A percentile compares a stretch with the other conserved stretches of the same genome.
Evolutionary conservation across 1,140 invertebrate genomes (phyloP).

Genomic region (Nephila pilipes): DNA sequence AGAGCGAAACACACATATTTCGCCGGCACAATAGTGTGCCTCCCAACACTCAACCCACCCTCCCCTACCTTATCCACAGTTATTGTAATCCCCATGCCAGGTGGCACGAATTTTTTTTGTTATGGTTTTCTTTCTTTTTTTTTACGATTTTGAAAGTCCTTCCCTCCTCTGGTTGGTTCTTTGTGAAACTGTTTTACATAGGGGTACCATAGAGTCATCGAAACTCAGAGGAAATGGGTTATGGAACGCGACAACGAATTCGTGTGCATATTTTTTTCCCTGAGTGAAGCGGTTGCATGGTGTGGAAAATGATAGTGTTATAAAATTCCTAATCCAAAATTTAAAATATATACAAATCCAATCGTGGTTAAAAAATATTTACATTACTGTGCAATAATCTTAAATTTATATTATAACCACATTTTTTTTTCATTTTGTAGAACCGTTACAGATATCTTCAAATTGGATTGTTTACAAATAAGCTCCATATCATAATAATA

Average conservation of each 20-base stretch:
- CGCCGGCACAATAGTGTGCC: neutral
- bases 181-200: conserved; percentile 27
- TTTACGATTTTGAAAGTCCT: conserved; percentile 1
- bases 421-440: too few relatives aligned
- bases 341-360: too few relatives aligned
- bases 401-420: too few relatives aligned
- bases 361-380: too few relatives aligned
- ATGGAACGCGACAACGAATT: neutral
- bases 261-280: neutral
- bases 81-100: conserved; percentile 60
- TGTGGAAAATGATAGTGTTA: too few relatives aligned
- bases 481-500: too few relatives aligned
- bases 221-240: conserved; percentile 14
- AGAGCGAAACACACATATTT: conserved; percentile 29
- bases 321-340: too few relatives aligned
- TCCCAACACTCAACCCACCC: neutral
- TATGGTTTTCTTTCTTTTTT: neutral
- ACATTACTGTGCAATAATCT: too few relatives aligned
- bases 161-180: neutral
- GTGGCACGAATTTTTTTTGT: conserved; percentile 23
- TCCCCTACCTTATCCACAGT: conserved; percentile 41
- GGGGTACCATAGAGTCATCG: neutral
- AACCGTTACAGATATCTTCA: too few relatives aligned
- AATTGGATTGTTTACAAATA: too few relatives aligned
- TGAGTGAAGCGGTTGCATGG: too few relatives aligned